phyloP scores from a whole-genome alignment of 1,140 invertebrate genomes.

The Nymphalis io region DNA sequence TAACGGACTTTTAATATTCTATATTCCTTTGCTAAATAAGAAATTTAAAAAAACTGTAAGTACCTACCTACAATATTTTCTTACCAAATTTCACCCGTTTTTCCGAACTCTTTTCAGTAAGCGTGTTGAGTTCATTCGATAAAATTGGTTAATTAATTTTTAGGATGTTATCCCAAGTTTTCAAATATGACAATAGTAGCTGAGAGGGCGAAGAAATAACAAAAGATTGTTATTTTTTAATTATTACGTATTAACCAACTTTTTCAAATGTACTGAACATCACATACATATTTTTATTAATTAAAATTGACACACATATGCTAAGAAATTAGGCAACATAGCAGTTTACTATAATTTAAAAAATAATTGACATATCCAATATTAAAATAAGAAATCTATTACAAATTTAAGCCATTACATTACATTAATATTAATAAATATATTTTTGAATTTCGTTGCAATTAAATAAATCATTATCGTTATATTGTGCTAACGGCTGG shows the following conservation, averaged over 20 bases:
- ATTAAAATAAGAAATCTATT: not conserved
- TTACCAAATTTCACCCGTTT: constrained; percentile 21
- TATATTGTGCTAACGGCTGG: not conserved
- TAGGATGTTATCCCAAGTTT: not conserved
- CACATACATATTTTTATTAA: not conserved
- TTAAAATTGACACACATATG: constrained; percentile 5
- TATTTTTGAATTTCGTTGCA: not conserved
- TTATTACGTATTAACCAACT: not conserved
- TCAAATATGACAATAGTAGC: too few species aligned
- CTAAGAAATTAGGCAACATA: constrained; percentile 1
- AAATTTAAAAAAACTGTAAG: not conserved
- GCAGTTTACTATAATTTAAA: not conserved
- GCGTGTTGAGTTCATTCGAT: not conserved
- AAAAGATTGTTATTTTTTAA: not conserved
- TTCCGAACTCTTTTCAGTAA: constrained; percentile 22
- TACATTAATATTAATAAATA: not conserved
- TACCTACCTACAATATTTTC: constrained; percentile 8
- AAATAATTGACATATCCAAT: constrained; percentile 4
- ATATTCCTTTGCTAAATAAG: not conserved
- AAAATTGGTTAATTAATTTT: constrained; percentile 9
- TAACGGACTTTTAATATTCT: not conserved
- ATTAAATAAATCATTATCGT: not conserved
- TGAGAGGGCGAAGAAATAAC: too few species aligned
- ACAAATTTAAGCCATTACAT: not conserved
- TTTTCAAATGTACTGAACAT: not conserved